These are phyloP conservation scores for Phortica okadai DNA, from an alignment of 2,888 invertebrate genomes.

Conservation along the genomic window DNA sequence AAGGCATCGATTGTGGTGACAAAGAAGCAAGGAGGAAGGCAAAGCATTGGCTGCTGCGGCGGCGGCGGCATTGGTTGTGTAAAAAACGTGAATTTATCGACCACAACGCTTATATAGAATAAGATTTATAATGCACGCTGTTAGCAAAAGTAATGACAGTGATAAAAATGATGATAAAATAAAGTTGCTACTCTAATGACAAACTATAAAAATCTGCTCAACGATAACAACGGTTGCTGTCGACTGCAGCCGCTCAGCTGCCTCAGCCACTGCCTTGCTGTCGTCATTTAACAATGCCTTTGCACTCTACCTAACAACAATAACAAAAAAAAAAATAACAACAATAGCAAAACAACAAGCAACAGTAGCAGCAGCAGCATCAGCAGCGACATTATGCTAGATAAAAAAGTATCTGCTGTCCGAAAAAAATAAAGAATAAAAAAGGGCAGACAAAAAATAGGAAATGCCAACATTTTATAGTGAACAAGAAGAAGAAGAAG, in stretches of 20 bases:
- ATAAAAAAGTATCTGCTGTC: conserved; percentile 12
- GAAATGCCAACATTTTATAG: conserved; percentile 1
- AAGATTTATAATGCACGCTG: conserved; percentile 27
- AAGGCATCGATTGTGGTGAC: background rate
- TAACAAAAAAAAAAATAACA: background rate
- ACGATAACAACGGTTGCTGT: conserved; percentile 36
- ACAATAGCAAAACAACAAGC: background rate
- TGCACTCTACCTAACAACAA: conserved; percentile 5
- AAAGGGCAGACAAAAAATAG: conserved; percentile 2
- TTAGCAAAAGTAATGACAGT: conserved; percentile 30
- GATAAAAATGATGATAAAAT: conserved; percentile 37
- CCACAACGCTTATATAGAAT: conserved; percentile 23
- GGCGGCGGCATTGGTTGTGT: too few relatives aligned
- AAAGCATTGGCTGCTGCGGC: background rate
- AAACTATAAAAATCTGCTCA: conserved; percentile 34
- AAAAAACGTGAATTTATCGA: conserved; percentile 19
- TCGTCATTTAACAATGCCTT: background rate
- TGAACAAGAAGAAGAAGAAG: background rate
- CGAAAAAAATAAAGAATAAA: conserved; percentile 9
- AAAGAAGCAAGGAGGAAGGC: background rate
- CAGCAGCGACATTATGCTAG: background rate
- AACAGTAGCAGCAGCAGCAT: conserved; percentile 1
- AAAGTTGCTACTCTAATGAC: conserved; percentile 38
- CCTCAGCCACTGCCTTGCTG: background rate
- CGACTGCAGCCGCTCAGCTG: conserved; percentile 10